phyloP scores from a whole-genome alignment of 1,140 invertebrate genomes.

The Magallana gigas region DNA sequence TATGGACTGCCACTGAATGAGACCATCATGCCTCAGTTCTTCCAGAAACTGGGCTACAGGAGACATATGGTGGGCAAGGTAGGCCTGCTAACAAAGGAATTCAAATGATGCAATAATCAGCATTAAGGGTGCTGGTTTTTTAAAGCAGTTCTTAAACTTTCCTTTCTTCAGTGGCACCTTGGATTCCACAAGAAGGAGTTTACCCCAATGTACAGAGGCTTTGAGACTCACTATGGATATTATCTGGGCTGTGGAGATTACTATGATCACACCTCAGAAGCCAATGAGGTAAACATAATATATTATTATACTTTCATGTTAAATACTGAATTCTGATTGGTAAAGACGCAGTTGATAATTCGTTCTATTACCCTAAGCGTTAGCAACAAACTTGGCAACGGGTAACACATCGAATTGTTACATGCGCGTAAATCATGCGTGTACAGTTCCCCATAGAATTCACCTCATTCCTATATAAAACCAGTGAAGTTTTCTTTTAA shows the following conservation, averaged over 20 bases:
- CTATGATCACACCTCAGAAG: conserved; percentile 74
- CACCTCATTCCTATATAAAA: no score
- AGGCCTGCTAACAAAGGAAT: background rate
- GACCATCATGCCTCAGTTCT: conserved; percentile 79
- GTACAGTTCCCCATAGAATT: no score
- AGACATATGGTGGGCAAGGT: conserved; percentile 81
- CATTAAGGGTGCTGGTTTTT: no score
- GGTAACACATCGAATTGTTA: no score
- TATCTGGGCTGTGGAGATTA: conserved; percentile 79
- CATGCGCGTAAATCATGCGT: no score
- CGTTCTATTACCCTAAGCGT: no score
- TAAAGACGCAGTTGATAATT: no score
- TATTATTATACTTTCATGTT: no score
- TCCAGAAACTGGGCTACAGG: conserved; percentile 79
- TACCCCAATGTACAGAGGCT: conserved; percentile 80
- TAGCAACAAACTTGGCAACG: no score
- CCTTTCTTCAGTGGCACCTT: conserved; percentile 80
- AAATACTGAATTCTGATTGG: no score
- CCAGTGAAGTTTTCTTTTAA: no score
- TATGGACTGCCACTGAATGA: conserved; percentile 75
- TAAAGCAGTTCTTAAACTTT: no score
- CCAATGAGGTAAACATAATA: conserved; percentile 46
- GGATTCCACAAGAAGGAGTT: conserved; percentile 80
- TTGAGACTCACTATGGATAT: conserved; percentile 81
- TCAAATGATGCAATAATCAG: background rate